phyloP scores from a whole-genome alignment of 2,113 vertebrate species.

The Gorsachius goisagi region DNA sequence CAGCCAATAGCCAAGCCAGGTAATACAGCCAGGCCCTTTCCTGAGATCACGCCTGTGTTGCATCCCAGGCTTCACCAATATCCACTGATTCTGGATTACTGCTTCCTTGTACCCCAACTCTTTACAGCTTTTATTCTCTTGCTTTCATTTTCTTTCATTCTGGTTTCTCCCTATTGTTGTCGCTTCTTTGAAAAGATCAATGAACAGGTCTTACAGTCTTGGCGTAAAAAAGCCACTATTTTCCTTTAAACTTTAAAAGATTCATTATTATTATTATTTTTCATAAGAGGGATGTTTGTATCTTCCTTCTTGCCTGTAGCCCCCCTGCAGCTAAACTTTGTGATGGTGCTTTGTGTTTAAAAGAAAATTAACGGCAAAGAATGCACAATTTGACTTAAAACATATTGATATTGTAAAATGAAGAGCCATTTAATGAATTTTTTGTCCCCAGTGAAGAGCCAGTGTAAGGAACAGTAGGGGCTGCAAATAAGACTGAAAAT shows the following conservation, averaged over 20 bases:
- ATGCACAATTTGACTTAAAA: slow-evolving; percentile 71
- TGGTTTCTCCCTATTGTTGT: slow-evolving; percentile 41
- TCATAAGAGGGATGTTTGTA: slow-evolving; percentile 39
- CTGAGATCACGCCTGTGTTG: accelerated
- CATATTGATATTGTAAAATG: slow-evolving; percentile 67
- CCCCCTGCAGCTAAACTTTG: slow-evolving; percentile 65
- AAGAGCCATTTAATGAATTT: slow-evolving; percentile 62
- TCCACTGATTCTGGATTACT: neutral
- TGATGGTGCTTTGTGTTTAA: slow-evolving; percentile 63
- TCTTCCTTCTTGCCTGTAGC: slow-evolving; percentile 48
- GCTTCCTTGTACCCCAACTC: neutral
- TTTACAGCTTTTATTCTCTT: slow-evolving; percentile 51
- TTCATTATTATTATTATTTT: slow-evolving; percentile 58
- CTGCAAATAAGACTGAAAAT: slow-evolving; percentile 60
- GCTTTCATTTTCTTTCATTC: slow-evolving; percentile 60
- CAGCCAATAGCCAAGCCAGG: neutral
- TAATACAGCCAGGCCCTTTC: neutral
- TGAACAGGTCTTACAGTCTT: slow-evolving; percentile 53
- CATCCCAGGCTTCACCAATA: neutral
- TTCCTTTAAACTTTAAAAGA: slow-evolving; percentile 67
- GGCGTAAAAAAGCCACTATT: slow-evolving; percentile 53
- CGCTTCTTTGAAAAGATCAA: slow-evolving; percentile 67
- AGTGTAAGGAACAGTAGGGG: slow-evolving; percentile 63
- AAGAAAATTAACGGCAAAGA: slow-evolving; percentile 65
- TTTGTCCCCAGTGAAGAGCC: slow-evolving; percentile 61